A percentile compares a stretch with the other conserved stretches of the same genome.
phyloP scores from a whole-genome alignment of 2,888 invertebrate species.

The Drosophila kambysellisi region DNA sequence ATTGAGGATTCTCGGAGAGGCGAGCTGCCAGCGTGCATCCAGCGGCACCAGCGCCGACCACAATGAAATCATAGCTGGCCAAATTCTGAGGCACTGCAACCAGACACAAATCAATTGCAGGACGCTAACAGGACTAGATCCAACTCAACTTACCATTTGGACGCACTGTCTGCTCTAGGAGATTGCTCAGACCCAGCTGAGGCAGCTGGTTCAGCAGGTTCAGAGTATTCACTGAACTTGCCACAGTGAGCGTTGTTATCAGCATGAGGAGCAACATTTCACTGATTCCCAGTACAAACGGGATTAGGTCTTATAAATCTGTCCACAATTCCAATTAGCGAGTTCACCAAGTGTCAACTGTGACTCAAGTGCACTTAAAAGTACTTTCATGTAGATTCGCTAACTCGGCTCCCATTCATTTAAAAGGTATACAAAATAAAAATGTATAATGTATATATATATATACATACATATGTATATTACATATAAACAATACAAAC shows the following conservation, averaged over 20 bases:
- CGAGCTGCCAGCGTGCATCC: constrained; percentile 86
- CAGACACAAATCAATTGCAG: not conserved
- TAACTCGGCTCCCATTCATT: not conserved
- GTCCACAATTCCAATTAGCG: not conserved
- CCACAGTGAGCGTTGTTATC: constrained; percentile 35
- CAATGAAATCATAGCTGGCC: constrained; percentile 92
- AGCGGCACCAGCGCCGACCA: constrained; percentile 94
- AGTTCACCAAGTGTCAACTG: not conserved
- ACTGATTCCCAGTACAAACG: constrained; percentile 23
- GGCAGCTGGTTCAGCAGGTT: constrained; percentile 53
- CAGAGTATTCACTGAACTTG: not conserved
- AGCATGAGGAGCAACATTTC: constrained; percentile 36
- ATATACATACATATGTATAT: not conserved
- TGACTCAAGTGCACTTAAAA: not conserved
- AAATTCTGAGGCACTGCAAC: constrained; percentile 55
- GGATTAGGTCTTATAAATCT: constrained; percentile 31
- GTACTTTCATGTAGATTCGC: not conserved
- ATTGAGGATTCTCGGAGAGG: constrained; percentile 84
- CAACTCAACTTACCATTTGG: constrained; percentile 57
- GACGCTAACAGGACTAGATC: too few relatives aligned
- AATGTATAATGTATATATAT: not conserved
- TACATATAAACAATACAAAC: not conserved
- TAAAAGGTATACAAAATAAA: not conserved
- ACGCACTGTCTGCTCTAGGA: constrained; percentile 49
- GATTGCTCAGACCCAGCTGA: constrained; percentile 57